phyloP scores from a whole-genome alignment of 2,113 vertebrate species.

The Puffinus mauretanicus region DNA sequence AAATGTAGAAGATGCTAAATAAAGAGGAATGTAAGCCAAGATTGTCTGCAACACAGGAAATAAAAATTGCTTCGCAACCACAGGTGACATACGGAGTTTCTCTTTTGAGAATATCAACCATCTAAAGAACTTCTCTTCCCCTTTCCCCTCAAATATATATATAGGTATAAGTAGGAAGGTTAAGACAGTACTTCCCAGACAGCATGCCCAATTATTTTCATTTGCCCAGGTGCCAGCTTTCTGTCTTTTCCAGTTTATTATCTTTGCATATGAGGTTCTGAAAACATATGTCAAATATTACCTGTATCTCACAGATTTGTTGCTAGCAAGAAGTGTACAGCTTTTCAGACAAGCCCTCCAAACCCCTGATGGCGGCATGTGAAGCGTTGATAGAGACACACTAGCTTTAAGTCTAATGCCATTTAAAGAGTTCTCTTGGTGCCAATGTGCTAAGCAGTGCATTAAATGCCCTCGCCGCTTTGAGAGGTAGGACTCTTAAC shows the following conservation, averaged over 20 bases:
- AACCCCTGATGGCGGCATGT: fast-evolving
- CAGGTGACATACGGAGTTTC: background rate
- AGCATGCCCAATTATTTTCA: background rate
- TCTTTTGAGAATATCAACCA: background rate
- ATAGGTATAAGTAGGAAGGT: background rate
- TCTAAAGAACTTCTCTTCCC: background rate
- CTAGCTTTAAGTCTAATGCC: background rate
- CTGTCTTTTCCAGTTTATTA: background rate
- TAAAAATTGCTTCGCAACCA: background rate
- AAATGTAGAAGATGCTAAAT: constrained; percentile 1
- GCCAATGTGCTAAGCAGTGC: background rate
- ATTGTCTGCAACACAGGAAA: background rate
- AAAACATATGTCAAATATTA: background rate
- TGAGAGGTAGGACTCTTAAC: background rate
- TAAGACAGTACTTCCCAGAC: background rate
- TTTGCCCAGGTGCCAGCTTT: background rate
- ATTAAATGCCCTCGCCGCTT: background rate
- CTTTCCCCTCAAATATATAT: background rate
- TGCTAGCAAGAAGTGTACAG: background rate
- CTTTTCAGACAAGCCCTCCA: background rate
- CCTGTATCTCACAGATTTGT: background rate
- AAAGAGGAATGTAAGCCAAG: background rate
- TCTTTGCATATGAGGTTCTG: background rate
- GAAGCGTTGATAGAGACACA: fast-evolving
- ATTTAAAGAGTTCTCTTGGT: background rate